These are phyloP conservation scores for Gari tellinella DNA, from an alignment of 2,888 invertebrate genomes.

Conservation along the genomic window DNA sequence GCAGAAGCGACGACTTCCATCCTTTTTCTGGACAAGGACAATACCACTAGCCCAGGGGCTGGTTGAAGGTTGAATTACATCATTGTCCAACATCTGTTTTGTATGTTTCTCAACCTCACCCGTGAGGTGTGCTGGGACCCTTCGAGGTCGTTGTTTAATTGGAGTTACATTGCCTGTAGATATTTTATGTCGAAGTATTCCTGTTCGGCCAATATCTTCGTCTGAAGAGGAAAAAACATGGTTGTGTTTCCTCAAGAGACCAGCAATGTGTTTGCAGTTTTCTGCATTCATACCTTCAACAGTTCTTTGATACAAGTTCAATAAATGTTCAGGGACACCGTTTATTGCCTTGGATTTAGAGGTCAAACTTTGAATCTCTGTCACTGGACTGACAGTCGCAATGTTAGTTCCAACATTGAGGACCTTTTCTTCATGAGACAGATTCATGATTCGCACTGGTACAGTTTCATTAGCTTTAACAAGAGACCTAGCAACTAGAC, in stretches of 20 bases:
- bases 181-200: constrained; percentile 6
- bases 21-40: too few species aligned
- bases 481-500: not conserved
- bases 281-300: not conserved
- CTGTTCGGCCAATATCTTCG: constrained; percentile 3
- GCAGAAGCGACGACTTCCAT: too few species aligned
- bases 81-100: not conserved
- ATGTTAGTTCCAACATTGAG: constrained; percentile 2
- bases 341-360: not conserved
- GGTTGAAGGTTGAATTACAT: constrained; percentile 13
- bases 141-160: not conserved
- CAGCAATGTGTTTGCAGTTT: not conserved
- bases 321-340: not conserved
- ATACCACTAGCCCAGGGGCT: too few species aligned
- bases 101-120: constrained; percentile 1
- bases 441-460: constrained; percentile 8
- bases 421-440: not conserved
- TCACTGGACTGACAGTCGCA: not conserved
- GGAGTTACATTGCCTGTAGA: not conserved
- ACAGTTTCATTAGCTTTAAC: not conserved
- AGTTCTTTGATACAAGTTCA: constrained; percentile 1
- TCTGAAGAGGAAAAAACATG: not conserved
- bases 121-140: not conserved
- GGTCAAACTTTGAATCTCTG: too few species aligned
- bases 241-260: not conserved